Percentiles rank a stretch among this genome's conserved stretches.
Evolutionary conservation across 2,113 vertebrate species (phyloP).

Genomic region (Rhinopomastus cyanomelas): DNA sequence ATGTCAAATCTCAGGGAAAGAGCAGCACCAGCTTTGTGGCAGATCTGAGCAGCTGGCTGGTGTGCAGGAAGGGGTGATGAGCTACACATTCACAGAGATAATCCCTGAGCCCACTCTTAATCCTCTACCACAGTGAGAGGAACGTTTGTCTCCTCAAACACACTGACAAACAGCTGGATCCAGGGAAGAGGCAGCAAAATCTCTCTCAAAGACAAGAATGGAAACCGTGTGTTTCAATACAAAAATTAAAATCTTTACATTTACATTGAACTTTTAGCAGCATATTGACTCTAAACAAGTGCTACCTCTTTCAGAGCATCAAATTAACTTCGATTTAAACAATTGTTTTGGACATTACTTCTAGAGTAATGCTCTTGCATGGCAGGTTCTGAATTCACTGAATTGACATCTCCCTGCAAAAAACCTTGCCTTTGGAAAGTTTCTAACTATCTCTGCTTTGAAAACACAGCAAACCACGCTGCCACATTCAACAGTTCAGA

Average conservation of each 20-base stretch:
- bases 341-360: neutral
- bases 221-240: neutral
- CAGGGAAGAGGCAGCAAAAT: neutral
- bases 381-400: neutral
- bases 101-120: neutral
- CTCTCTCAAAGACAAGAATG: neutral
- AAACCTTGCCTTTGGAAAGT: neutral
- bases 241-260: neutral
- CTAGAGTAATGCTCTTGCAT: neutral
- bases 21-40: too few species aligned
- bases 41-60: neutral
- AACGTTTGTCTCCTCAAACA: fast-evolving
- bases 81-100: fast-evolving
- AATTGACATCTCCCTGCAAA: neutral
- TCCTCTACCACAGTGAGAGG: neutral
- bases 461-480: neutral
- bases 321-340: neutral
- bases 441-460: neutral
- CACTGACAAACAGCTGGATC: fast-evolving
- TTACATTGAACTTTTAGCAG: neutral
- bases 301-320: neutral
- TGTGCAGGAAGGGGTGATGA: fast-evolving
- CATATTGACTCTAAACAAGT: neutral
- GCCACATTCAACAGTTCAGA: neutral
- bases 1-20: neutral